Base-by-base conservation (phyloP, 2,797 vertebrate species). In the Salmo trutta region DNA sequence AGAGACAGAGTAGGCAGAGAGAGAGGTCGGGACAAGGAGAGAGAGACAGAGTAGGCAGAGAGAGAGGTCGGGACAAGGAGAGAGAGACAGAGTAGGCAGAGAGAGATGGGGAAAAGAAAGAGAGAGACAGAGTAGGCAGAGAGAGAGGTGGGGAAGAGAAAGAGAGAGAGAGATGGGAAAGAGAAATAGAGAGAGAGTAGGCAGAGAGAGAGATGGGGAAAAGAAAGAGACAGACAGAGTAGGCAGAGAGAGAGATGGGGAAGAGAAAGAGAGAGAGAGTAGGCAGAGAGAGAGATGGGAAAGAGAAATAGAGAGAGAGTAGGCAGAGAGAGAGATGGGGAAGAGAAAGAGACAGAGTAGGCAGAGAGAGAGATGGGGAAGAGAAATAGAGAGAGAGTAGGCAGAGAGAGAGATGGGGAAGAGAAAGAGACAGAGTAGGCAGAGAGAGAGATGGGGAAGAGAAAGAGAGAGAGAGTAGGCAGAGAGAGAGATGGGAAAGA, bases 111-210 rank as follows among this genome's bases (percentile, higher is more conserved):
- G 6, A 36, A 1, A 6, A 1, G 5, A 1, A 1, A 33, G 65
- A 74, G 59, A 53, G 51, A 53, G 66, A 53, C 29, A 73, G 7
- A 24, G 36, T 16, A 41, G 17, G 41, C 80, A 84, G 85, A 89
- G 86, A 87, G 79, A 86, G 81, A 84, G 84, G 75, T 88, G 89
- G 90, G 89, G 88, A 92, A 89, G 84, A 16, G 16, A 98, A 97
- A 98, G 96, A 96, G 73, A 56, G 51, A 36, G 6, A 78, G 10
- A 73, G 47, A 41, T 93, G 93, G 88, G 66, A 66, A 53, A 74
- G 62, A 53, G 51, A 74, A 33, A 74, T 19, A 53, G 31, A 53
- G 52, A 53, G 19, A 77, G 1, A 64, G 36, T 17, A 41, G 17
- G 41, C 80, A 84, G 85, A 89, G 86, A 87, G 79, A 86, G 82